Evolutionary conservation across 2,888 invertebrate genomes (phyloP), one percentile per base, ranked within the genome.

Genomic region (Drosophila heteroneura): DNA sequence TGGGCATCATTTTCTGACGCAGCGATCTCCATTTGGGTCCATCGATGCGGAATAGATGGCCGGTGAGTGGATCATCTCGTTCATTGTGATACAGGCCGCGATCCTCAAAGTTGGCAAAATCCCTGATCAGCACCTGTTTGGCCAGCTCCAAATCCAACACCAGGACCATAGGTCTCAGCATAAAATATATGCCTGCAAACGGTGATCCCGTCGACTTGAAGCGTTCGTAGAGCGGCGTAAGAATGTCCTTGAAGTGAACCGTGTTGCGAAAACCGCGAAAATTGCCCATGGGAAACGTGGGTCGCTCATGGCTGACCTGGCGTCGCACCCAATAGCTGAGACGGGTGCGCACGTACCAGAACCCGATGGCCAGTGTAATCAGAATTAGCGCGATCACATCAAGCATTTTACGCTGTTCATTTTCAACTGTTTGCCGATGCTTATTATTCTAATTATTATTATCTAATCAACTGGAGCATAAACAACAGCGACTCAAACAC

Each of bases 1-100:
- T 93, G 7, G 94, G 93, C 1, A 93, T 91, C 72, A 94, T 76
- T 60, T 94, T 94, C 0, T 91, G 79, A 30, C 94, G 86, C 54
- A 94, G 74, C 0, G 91, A 85, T 60, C 93, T 93, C 94, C 94
- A 94, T 22, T 87, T 87, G 51, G 68, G 67, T 10, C 84, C 89
- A 92, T 33, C 91, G 28, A 93, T 69, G 22, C 89, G 79, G 51
- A 93, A 90, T 9, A 94, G 75, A 74, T 93, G 91, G 0, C 81
- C 92, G 0, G 91, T 82, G 0, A 94, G 62, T 0, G 94, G 94
- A 73, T 94, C 93, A 54, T 89, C 79, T 10, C 90, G 82, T 39
- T 91, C 92, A 67, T 94, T 92, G 49, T 83, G 75, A 28, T 82
- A 89, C 54, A 91, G 66, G 5, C 92, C 92, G 19, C 93, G 92